Conservation (phyloP, 2,113 vertebrate genomes). For the Synodontis membranacea region DNA sequence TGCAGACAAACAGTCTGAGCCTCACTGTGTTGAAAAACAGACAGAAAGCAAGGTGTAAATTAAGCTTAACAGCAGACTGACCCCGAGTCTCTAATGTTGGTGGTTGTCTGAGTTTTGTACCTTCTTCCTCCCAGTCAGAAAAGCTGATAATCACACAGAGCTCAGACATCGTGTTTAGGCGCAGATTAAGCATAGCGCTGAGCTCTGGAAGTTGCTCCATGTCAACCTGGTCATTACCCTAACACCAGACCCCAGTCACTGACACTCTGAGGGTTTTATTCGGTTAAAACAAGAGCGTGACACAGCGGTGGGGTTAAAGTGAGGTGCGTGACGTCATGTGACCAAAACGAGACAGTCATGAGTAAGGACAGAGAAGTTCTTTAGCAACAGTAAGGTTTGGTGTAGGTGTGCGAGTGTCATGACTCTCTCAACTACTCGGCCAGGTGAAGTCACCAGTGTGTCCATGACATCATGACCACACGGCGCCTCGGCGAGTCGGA, state of each 20-base stretch:
- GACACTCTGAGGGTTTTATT: not conserved
- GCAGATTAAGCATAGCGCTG: conserved; percentile 3
- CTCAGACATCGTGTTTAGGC: conserved; percentile 1
- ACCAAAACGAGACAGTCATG: not conserved
- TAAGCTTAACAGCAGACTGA: not conserved
- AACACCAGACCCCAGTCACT: conserved; percentile 9
- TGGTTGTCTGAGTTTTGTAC: not conserved
- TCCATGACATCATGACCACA: conserved; percentile 4
- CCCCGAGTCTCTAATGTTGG: not conserved
- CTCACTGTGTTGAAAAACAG: not conserved
- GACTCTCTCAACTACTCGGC: not conserved
- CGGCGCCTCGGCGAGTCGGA: not conserved
- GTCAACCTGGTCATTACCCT: conserved; percentile 24
- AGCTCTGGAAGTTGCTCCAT: not conserved
- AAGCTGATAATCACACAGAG: not conserved
- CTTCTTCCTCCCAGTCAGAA: not conserved
- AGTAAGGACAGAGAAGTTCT: not conserved
- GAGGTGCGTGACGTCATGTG: not conserved
- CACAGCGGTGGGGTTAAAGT: not conserved
- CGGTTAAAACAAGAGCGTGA: not conserved
- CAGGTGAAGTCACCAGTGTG: conserved; percentile 31
- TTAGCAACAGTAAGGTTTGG: not conserved
- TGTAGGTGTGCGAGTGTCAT: not conserved
- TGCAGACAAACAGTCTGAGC: not conserved
- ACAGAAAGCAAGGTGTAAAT: not conserved